Evolutionary conservation across 2,797 vertebrate species (phyloP).

Genomic region (Eleutherodactylus coqui): DNA sequence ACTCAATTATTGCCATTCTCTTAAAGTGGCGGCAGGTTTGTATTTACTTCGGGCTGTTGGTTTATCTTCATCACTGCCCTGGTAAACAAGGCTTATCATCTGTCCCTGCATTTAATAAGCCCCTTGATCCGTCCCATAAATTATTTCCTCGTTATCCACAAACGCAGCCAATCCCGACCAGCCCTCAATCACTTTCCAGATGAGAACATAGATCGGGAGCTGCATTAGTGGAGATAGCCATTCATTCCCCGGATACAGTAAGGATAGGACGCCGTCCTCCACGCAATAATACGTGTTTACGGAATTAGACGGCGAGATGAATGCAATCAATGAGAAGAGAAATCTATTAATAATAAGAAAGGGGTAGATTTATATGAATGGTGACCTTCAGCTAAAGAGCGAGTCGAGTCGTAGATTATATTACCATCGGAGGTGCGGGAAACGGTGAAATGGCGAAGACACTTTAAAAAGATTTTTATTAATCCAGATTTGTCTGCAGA

Average conservation of each 20-base stretch:
- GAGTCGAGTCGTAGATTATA: neutral
- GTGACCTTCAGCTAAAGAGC: conserved; percentile 20
- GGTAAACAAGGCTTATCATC: conserved; percentile 58
- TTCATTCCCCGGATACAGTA: conserved; percentile 40
- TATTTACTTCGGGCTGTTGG: conserved; percentile 31
- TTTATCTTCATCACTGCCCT: conserved; percentile 47
- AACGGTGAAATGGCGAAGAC: neutral
- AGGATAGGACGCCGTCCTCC: conserved; percentile 1
- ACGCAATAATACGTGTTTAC: conserved; percentile 3
- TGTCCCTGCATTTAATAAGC: conserved; percentile 45
- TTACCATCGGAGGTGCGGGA: neutral
- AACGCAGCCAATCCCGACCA: neutral
- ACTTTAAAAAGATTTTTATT: neutral
- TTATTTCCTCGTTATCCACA: conserved; percentile 49
- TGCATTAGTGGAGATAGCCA: conserved; percentile 39
- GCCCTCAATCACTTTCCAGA: conserved; percentile 57
- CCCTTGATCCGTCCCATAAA: conserved; percentile 58
- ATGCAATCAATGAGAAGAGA: conserved; percentile 6
- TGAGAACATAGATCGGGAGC: conserved; percentile 51
- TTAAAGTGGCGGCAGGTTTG: neutral
- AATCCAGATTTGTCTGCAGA: neutral
- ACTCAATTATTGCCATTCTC: neutral
- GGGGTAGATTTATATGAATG: neutral
- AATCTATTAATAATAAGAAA: conserved; percentile 23
- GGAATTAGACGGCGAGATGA: conserved; percentile 27